Conservation (phyloP, 2,113 vertebrate species). For the Coregonus clupeaformis region DNA sequence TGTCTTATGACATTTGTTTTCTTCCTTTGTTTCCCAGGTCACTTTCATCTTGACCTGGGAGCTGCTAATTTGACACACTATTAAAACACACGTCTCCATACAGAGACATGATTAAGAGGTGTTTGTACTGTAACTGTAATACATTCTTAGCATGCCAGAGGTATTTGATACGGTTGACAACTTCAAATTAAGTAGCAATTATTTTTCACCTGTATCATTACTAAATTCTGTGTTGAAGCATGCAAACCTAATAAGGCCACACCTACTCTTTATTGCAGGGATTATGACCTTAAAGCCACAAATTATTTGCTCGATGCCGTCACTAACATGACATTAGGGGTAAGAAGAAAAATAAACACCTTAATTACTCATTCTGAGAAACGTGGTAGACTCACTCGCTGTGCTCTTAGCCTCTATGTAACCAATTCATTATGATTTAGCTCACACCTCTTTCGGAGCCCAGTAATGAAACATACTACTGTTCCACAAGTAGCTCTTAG, state of each 20-base stretch:
- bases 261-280: constrained; percentile 67
- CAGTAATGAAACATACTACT: too few species aligned
- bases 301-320: constrained; percentile 46
- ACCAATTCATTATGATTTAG: neutral
- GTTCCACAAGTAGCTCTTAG: too few species aligned
- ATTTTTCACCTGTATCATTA: constrained; percentile 62
- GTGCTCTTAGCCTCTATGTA: neutral
- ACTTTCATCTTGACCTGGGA: too few species aligned
- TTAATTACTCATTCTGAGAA: constrained; percentile 38
- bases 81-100: too few species aligned
- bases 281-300: constrained; percentile 51
- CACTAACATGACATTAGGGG: constrained; percentile 41
- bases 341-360: constrained; percentile 39
- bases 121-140: too few species aligned
- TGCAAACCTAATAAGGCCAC: constrained; percentile 58
- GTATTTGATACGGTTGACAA: constrained; percentile 61
- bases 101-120: too few species aligned
- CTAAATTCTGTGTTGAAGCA: constrained; percentile 45
- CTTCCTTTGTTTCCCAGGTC: too few species aligned
- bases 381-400: neutral
- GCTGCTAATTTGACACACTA: too few species aligned
- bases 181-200: constrained; percentile 70
- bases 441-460: too few species aligned
- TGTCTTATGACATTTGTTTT: too few species aligned
- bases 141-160: constrained; percentile 5